Conservation (phyloP, 1,140 invertebrate genomes). For the Propsilocerus akamusi region DNA sequence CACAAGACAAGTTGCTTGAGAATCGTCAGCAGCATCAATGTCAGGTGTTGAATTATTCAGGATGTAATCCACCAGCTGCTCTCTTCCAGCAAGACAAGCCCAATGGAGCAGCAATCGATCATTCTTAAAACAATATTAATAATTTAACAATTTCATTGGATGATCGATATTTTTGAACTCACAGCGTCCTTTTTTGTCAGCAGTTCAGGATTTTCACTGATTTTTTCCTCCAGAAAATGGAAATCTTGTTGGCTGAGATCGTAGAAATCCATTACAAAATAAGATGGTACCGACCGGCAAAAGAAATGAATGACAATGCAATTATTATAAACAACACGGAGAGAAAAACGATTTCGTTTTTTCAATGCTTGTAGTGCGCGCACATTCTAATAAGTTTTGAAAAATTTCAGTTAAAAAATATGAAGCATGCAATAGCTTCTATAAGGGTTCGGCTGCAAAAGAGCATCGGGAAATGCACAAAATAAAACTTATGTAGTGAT, state of each 20-base stretch:
- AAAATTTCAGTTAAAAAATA: no score
- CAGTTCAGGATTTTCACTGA: not conserved
- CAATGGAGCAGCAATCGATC: not conserved
- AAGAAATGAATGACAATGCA: no score
- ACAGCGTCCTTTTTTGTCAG: not conserved
- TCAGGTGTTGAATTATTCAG: not conserved
- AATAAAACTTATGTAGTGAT: no score
- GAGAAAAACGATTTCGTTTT: no score
- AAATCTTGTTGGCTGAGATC: not conserved
- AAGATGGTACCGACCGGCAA: no score
- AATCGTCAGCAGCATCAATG: not conserved
- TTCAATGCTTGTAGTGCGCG: no score
- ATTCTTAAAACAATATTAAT: not conserved
- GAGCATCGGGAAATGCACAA: no score
- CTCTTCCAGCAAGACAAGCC: not conserved
- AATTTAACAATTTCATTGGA: not conserved
- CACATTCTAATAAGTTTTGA: no score
- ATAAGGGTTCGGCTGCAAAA: no score
- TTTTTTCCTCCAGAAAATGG: not conserved
- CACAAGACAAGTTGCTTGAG: not conserved
- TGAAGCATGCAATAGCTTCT: no score
- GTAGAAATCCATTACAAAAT: not conserved
- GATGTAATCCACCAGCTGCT: not conserved
- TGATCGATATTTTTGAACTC: not conserved
- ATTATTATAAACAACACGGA: no score